Base-by-base conservation (phyloP, 35 echinoderm and acorn worm genomes). In the Diadema setosum region DNA sequence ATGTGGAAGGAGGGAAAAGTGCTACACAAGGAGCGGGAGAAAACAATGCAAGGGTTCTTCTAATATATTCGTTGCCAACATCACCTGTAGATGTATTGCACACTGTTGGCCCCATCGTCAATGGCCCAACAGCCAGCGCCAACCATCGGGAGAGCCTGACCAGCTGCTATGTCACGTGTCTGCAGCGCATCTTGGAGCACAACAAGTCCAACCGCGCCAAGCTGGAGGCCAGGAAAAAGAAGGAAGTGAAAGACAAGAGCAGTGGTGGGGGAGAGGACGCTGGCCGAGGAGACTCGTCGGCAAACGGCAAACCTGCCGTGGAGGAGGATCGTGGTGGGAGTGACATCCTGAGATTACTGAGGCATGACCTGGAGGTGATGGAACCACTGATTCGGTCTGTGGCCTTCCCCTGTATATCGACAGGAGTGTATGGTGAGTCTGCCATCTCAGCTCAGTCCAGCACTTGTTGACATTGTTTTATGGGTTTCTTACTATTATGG, bases 341-440 rank as follows among this genome's bases (percentile, higher is more conserved):
- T 17, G 36, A 65, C 15, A 30, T 6, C 15, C 64, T 40, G 83
- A 58, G 35, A 15, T n/a, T n/a, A n/a, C 34, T 65, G 2, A 30
- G 45, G 39, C 11, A 25, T 18, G 55, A 58, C 42, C 20, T 65
- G 20, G 83, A 24, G 42, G 9, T 29, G 32, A 58, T 70, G 33
- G 93, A 95, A 43, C 93, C 93, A 3, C 75, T 85, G 32, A 95
- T 95, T 50, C 59, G 61, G 9, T 92, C 90, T 43, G 58, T 96
- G 69, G 94, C 94, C 45, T 92, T 89, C 44, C 94, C 94, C 31
- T 96, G 94, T 59, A 92, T 96, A 74, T 96, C 94, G 41, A 96
- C 94, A 55, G 94, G 94, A 40, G 74, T 96, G 41, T 96, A 89
- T 93, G 94, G 94, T 96, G 65, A 89, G 74, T 78, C 14, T 17